phyloP scores from a whole-genome alignment of 2,888 invertebrate genomes.

The Allacma fusca region DNA sequence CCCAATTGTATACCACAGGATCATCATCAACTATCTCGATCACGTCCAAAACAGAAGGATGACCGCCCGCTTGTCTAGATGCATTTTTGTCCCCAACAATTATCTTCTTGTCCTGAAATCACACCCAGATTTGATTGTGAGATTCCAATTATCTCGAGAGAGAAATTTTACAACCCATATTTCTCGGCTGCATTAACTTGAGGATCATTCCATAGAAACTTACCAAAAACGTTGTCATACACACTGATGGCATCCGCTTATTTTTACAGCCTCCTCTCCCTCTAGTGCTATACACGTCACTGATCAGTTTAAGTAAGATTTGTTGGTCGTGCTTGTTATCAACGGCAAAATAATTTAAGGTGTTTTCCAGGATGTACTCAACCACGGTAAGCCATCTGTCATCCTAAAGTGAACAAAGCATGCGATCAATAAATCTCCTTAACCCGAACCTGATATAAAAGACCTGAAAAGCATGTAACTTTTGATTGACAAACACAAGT shows the following conservation, averaged over 20 bases:
- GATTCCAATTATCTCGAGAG: no score
- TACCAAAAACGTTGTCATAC: constrained; percentile 1
- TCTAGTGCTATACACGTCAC: constrained; percentile 22
- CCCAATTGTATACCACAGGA: constrained; percentile 44
- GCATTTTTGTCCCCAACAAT: not conserved
- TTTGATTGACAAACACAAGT: no score
- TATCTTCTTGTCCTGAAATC: not conserved
- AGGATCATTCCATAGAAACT: no score
- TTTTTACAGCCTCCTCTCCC: not conserved
- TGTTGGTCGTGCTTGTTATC: constrained; percentile 30
- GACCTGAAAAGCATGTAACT: no score
- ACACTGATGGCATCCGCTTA: constrained; percentile 1
- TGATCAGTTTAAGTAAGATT: constrained; percentile 24
- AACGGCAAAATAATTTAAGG: constrained; percentile 29
- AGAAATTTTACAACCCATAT: no score
- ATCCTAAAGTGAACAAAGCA: constrained; percentile 32
- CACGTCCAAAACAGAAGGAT: constrained; percentile 36
- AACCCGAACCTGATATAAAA: no score
- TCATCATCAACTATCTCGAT: constrained; percentile 43
- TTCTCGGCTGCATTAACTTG: no score
- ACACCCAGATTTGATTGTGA: not conserved
- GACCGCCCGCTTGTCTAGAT: not conserved
- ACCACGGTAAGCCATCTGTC: constrained; percentile 37
- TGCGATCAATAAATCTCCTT: not conserved
- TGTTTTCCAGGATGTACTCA: constrained; percentile 31